Evolutionary conservation across 2,797 vertebrate genomes (phyloP), one percentile per base, ranked within the genome.

Genomic region (Acipenser transmontanus): DNA sequence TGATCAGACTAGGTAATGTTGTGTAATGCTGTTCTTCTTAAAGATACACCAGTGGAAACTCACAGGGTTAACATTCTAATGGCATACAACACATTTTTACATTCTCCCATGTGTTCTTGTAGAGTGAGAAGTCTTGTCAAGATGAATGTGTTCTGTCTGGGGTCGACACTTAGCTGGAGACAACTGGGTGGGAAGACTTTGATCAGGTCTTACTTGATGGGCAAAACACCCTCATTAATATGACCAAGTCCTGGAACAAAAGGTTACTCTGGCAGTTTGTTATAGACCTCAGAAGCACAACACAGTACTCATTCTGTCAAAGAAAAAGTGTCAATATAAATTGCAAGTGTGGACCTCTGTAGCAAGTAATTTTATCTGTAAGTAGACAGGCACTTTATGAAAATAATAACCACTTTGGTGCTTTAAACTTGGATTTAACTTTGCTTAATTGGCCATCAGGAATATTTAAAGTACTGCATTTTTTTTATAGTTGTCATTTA

Each of bases 401-500:
- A 62, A 69, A 66, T 64, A 62, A 69, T 68, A 74, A 70, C 69
- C 72, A 77, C 78, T 74, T 66, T 57, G 57, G 48, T 12, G 34
- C 49, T 13, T 61, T 66, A 61, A 60, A 78, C 69, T 51, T 50
- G 64, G 74, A 71, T 69, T 66, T 68, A 66, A 76, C 76, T 79
- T 79, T 79, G 75, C 80, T 77, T 61, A 61, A 61, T 61, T 8
- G 17, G 71, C 61, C 72, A 76, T 78, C 67, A 65, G 63, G 71
- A 73, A 62, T 64, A 73, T 73, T 73, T 62, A 76, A 67, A 51
- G 50, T 60, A 62, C 67, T 68, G 70, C 67, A 66, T 61, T 66
- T 67, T 72, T 74, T 47, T 73, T 83, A 82, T 77, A 68, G 71
- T 77, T 81, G 76, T 64, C 54, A 59, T 76, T 72, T 69, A 50